Base-by-base conservation (phyloP, 2,113 vertebrate species). In the Globicephala melas region DNA sequence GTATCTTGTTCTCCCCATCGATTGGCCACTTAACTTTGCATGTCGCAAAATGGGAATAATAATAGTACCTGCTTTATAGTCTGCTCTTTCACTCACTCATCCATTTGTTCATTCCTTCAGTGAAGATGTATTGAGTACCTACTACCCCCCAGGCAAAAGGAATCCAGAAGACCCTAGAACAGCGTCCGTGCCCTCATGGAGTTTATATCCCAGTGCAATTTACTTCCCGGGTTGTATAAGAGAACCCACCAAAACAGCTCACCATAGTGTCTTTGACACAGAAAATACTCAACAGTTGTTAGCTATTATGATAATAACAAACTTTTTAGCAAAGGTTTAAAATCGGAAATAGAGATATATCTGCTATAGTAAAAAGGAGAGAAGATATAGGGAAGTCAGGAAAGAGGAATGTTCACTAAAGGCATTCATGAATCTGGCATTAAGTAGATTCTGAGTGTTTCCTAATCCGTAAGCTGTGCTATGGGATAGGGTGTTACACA, bases 311-410 rank as follows among this genome's bases (percentile, higher is more conserved):
- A n/a, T 4, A 26, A 62, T 5, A 89, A 38, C 25, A 85, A 88
- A 60, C 21, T 63, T 90, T 90, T 88, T 4, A 55, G 82, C 23
- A 67, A 82, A 89, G 31, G n/a, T 90, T 91, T 58, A 94, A 94
- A 94, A 36, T 80, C 15, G 14, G 25, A 76, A 88, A 71, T 33
- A 79, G 62, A 87, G 28, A 21, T n/a, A 13, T 18, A 36, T 8
- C 26, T 31, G 1, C 5, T 85, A 21, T 2, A 31, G 21, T 36
- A 25, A 79, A 86, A 77, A 47, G 38, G 60, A 68, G 31, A 91
- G 31, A 60, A 77, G 65, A 93, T 12, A n/a, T 13, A 79, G 25
- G 58, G 28, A 79, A 44, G 41, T 17, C 25, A 4, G 26, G 13
- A 41, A 23, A 92, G 53, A 79, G 9, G 28, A 68, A 26, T 28